Conservation (phyloP, 2,113 vertebrate species). For the Setophaga kirtlandii region DNA sequence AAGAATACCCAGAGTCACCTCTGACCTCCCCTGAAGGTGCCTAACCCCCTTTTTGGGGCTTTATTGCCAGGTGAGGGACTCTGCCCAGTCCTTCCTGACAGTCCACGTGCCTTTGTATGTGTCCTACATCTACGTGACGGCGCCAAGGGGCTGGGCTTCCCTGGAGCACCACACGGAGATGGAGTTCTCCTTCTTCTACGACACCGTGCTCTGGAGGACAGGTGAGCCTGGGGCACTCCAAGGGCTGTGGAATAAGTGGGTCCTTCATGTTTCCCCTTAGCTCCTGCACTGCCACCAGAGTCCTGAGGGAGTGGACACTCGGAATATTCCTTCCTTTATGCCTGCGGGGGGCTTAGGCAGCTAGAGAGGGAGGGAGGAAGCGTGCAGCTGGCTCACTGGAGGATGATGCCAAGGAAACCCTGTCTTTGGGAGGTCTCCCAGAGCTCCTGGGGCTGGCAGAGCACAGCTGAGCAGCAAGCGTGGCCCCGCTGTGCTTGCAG, state of each 20-base stretch:
- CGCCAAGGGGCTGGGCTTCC: conserved; percentile 95
- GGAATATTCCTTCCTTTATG: not conserved
- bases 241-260: accelerated
- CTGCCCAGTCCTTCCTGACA: conserved; percentile 95
- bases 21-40: not conserved
- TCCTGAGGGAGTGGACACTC: not conserved
- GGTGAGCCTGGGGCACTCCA: conserved; percentile 48
- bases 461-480: accelerated
- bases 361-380: accelerated
- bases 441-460: not conserved
- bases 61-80: conserved; percentile 88
- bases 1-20: not conserved
- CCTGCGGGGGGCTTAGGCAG: not conserved
- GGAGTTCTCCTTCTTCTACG: conserved; percentile 99
- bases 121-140: conserved; percentile 96
- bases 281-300: not conserved
- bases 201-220: conserved; percentile 97
- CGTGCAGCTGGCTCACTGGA: accelerated
- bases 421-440: not conserved
- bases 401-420: not conserved
- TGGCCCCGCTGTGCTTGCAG: conserved; percentile 56
- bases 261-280: not conserved
- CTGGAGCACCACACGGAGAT: conserved; percentile 98
- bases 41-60: not conserved
- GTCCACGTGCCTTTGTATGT: conserved; percentile 95